A percentile compares a stretch with the other conserved stretches of the same genome.
These are phyloP conservation scores for Yponomeuta plumbellus DNA, from an alignment of 2,888 invertebrate genomes.

Conservation along the genomic window DNA sequence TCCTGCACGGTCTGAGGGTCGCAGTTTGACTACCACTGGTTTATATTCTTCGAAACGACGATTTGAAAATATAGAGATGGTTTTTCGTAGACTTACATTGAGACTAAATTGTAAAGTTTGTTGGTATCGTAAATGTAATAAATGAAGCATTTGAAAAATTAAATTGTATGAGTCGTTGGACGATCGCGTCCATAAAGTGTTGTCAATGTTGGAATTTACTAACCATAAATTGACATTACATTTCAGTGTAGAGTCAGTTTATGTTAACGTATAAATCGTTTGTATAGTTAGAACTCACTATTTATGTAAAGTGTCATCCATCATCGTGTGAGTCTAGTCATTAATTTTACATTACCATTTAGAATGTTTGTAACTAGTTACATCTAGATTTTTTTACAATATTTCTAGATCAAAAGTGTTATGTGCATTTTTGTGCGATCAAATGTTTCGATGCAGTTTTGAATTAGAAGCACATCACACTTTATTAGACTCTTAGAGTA, in stretches of 20 bases:
- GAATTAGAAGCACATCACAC: conserved; percentile 22
- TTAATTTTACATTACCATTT: conserved; percentile 66
- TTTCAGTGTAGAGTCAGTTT: neutral
- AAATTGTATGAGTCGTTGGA: conserved; percentile 55
- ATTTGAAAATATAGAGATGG: neutral
- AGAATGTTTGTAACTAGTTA: conserved; percentile 55
- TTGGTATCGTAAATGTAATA: neutral
- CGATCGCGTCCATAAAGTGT: conserved; percentile 69
- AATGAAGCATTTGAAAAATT: neutral
- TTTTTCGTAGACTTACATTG: neutral
- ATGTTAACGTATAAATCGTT: conserved; percentile 28
- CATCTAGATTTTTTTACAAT: conserved; percentile 46
- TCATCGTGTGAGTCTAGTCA: conserved; percentile 68
- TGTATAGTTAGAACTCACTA: conserved; percentile 59
- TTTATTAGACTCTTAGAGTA: conserved; percentile 63
- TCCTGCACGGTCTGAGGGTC: no score
- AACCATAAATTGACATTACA: conserved; percentile 50
- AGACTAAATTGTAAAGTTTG: neutral
- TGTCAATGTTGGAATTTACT: conserved; percentile 37
- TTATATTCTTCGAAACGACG: neutral
- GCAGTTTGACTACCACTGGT: no score
- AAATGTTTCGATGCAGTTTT: neutral
- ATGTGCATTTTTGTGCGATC: conserved; percentile 36
- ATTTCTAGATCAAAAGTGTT: conserved; percentile 36
- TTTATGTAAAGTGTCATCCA: conserved; percentile 57